Conservation (phyloP, 1,140 invertebrate genomes). For the Drosophila arawakana region DNA sequence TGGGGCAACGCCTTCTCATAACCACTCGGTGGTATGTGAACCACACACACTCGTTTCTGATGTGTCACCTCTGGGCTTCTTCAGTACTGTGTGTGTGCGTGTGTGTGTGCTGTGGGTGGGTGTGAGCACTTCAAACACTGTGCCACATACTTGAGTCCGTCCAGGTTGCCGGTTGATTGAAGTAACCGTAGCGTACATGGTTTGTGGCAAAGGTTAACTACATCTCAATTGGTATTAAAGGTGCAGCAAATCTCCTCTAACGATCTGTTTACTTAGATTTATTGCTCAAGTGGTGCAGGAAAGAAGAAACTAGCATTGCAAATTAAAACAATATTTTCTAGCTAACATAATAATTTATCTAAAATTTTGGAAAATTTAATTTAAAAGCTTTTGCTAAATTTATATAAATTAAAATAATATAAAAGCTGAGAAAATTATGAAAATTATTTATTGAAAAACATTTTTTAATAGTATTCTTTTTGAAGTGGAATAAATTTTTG, state of each 20-base stretch:
- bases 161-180: constrained; percentile 28
- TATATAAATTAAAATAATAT: no score
- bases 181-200: constrained; percentile 14
- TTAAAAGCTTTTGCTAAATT: no score
- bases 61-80: constrained; percentile 61
- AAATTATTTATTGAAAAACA: no score
- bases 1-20: constrained; percentile 48
- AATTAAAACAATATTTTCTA: no score
- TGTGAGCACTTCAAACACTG: constrained; percentile 38
- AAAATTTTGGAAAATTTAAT: no score
- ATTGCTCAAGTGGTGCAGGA: not conserved
- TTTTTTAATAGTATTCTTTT: no score
- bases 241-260: constrained; percentile 10
- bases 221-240: constrained; percentile 23
- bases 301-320: no score
- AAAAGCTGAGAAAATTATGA: no score
- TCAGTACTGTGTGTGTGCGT: constrained; percentile 40
- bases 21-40: constrained; percentile 9
- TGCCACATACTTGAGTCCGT: constrained; percentile 14
- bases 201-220: constrained; percentile 31
- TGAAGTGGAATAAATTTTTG: no score
- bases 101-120: constrained; percentile 38
- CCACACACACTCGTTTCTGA: constrained; percentile 31
- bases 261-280: constrained; percentile 3
- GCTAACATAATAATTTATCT: no score